phyloP scores from a whole-genome alignment of 1,140 invertebrate species.

The Nixonia krombeini region DNA sequence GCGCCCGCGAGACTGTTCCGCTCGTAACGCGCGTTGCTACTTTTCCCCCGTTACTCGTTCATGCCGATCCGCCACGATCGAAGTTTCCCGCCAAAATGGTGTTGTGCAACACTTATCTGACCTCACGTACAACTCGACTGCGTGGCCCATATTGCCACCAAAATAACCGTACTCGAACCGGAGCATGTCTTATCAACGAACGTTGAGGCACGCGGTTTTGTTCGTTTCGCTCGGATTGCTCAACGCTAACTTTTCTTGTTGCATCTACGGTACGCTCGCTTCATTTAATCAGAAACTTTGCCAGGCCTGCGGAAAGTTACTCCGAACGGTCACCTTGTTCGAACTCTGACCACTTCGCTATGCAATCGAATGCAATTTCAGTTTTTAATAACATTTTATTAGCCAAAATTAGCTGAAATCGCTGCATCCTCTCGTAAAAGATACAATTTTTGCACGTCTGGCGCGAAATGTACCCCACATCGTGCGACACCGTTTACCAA shows the following conservation, averaged over 20 bases:
- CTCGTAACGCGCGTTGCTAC: slow-evolving; percentile 18
- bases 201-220: slow-evolving; percentile 11
- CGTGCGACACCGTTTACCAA: too few relatives aligned
- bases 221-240: slow-evolving; percentile 8
- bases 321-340: too few relatives aligned
- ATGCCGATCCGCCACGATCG: slow-evolving; percentile 16
- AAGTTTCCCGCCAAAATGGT: slow-evolving; percentile 22
- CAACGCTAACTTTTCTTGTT: slow-evolving; percentile 15
- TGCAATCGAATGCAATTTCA: too few relatives aligned
- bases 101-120: slow-evolving; percentile 27
- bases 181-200: slow-evolving; percentile 26
- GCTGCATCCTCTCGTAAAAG: too few relatives aligned
- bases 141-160: slow-evolving; percentile 18
- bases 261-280: background rate
- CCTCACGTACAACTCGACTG: slow-evolving; percentile 13
- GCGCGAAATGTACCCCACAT: too few relatives aligned
- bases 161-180: slow-evolving; percentile 27
- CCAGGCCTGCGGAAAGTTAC: too few relatives aligned
- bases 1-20: slow-evolving; percentile 35
- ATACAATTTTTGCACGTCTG: too few relatives aligned
- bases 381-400: too few relatives aligned
- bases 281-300: background rate
- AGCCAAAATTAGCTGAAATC: too few relatives aligned
- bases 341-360: too few relatives aligned
- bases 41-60: slow-evolving; percentile 29